A percentile compares a stretch with the other conserved stretches of the same genome.
Conservation (phyloP, 2,113 vertebrate genomes). For the Menura novaehollandiae region DNA sequence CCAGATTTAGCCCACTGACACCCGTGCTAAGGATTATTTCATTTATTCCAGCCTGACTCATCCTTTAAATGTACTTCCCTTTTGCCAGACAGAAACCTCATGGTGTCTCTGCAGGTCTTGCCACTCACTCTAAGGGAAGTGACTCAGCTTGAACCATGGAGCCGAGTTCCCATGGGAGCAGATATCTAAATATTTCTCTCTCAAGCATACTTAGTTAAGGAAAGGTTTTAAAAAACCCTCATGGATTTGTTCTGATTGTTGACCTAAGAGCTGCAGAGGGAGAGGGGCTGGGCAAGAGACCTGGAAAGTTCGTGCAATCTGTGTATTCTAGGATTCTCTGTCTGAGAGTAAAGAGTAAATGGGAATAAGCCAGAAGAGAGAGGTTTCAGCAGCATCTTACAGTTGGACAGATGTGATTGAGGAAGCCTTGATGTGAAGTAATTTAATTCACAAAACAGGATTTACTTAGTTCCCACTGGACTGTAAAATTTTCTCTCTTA, state of each 20-base stretch:
- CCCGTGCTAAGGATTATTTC: background rate
- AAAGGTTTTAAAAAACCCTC: background rate
- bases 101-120: background rate
- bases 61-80: background rate
- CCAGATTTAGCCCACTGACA: background rate
- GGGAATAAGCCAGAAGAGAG: background rate
- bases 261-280: background rate
- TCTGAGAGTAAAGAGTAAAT: background rate
- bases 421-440: background rate
- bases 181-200: background rate
- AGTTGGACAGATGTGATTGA: background rate
- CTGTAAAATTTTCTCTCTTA: background rate
- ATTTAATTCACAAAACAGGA: background rate
- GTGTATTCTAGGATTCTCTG: background rate
- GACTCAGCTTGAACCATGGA: background rate
- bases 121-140: background rate
- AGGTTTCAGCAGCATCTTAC: background rate
- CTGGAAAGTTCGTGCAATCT: background rate
- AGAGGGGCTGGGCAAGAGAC: background rate
- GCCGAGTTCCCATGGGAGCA: background rate
- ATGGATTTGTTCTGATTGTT: background rate
- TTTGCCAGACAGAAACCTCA: background rate
- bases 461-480: background rate
- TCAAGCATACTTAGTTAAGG: background rate
- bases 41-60: slow-evolving; percentile 22